Evolutionary conservation across 1,140 invertebrate species (phyloP), one percentile per base, ranked within the genome.

Genomic region (Bombus vancouverensis): DNA sequence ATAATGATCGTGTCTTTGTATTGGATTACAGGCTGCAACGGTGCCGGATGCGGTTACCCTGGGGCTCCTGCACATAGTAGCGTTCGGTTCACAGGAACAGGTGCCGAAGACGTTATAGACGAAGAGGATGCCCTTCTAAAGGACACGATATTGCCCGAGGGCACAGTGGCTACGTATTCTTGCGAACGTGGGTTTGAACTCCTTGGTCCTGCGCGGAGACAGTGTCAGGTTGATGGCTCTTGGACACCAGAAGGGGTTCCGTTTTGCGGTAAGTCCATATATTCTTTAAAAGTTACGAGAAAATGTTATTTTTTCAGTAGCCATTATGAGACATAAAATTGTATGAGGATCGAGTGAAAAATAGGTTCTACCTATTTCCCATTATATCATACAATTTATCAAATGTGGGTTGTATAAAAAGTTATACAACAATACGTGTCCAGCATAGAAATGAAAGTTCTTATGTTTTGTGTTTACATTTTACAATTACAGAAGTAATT

Each of bases 211-310:
- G 96, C 97, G 0, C 94, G 98, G 76, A 95, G 98, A 79, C 96
- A 97, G 28, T 99, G 98, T 92, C 96, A 96, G 39, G 86, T 93
- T 0, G 97, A 98, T 90, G 97, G 97, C 3, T 96, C 96, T 57
- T 99, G 98, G 98, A 95, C 96, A n/a, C 98, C 98, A 0, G 97
- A 98, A 92, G 98, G 98, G 80, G 98, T 99, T 82, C 98, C 98
- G 32, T 99, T 99, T 95, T 99, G 98, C 94, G 98, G 98, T 99
- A 95, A 98, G 97, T 97, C 65, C 4, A 32, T 6, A 18, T 66
- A 62, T 62, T 28, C 28, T 15, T 66, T 66, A 6, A 34, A 66
- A 18, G 8, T 66, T 66, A 34, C n/a, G 4, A n/a, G 47, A 18
- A 22, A 53, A 53, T 53, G 47, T 53, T 53, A 53, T 6, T 22